Percentiles rank a stretch among this genome's conserved stretches.
Conservation (phyloP, 2,113 vertebrate species). For the Xenopus borealis region DNA sequence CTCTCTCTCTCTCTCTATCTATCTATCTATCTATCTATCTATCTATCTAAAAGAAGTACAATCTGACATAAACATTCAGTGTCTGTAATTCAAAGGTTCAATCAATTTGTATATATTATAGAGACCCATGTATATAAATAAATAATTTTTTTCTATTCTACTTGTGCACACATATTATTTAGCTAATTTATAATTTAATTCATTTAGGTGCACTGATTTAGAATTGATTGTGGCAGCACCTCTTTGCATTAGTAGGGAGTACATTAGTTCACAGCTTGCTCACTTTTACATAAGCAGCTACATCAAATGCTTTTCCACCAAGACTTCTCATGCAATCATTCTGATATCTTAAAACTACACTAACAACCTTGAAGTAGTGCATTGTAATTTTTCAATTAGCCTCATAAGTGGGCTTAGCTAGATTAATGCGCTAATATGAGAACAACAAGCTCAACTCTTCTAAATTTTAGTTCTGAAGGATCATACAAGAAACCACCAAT, state of each 20-base stretch:
- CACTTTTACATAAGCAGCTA: neutral
- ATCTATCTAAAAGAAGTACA: too few relatives aligned
- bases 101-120: too few relatives aligned
- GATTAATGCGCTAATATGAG: slow-evolving; percentile 20
- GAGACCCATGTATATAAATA: too few relatives aligned
- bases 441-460: slow-evolving; percentile 25
- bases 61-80: too few relatives aligned
- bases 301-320: neutral
- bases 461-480: slow-evolving; percentile 17
- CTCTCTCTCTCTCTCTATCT: too few relatives aligned
- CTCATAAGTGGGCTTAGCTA: slow-evolving; percentile 26
- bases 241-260: neutral
- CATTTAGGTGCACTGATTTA: too few relatives aligned
- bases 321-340: neutral
- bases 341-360: slow-evolving; percentile 9
- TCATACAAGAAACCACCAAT: slow-evolving; percentile 3
- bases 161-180: too few relatives aligned
- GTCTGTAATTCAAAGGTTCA: too few relatives aligned
- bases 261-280: neutral
- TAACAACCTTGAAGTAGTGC: slow-evolving; percentile 13
- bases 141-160: too few relatives aligned
- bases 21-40: too few relatives aligned
- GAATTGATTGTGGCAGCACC: neutral
- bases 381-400: slow-evolving; percentile 30
- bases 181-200: too few relatives aligned